phyloP scores from a whole-genome alignment of 2,797 vertebrate species.

The Psittacula echo region DNA sequence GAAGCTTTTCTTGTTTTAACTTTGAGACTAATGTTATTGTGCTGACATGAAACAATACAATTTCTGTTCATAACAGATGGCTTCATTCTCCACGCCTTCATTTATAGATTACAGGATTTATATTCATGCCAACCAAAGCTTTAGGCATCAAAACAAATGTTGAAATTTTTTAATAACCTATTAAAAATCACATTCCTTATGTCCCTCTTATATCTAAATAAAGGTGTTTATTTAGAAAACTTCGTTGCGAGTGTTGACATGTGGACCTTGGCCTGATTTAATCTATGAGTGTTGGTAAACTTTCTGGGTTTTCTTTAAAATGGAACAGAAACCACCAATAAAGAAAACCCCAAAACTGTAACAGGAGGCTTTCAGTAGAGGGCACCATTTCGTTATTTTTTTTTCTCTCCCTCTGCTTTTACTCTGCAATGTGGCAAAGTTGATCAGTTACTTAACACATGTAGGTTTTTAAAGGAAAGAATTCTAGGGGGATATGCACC shows the following conservation, averaged over 20 bases:
- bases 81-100: conserved; percentile 32
- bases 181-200: neutral
- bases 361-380: neutral
- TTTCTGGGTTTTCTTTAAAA: neutral
- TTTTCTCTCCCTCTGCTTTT: neutral
- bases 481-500: neutral
- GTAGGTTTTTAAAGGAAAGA: neutral
- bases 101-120: conserved; percentile 54
- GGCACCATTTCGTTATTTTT: neutral
- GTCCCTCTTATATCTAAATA: neutral
- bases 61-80: conserved; percentile 57
- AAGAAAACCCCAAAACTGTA: neutral
- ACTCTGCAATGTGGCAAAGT: neutral
- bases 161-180: conserved; percentile 7
- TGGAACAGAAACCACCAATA: neutral
- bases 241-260: neutral
- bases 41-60: conserved; percentile 5
- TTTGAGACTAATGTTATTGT: conserved; percentile 20
- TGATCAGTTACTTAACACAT: neutral
- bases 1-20: conserved; percentile 47
- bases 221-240: neutral
- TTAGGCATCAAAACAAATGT: conserved; percentile 40
- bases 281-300: neutral
- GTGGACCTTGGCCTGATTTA: neutral
- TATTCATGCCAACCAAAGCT: conserved; percentile 15